Evolutionary conservation across 1,140 invertebrate species (phyloP).

Genomic region (Drosophila tropicalis): DNA sequence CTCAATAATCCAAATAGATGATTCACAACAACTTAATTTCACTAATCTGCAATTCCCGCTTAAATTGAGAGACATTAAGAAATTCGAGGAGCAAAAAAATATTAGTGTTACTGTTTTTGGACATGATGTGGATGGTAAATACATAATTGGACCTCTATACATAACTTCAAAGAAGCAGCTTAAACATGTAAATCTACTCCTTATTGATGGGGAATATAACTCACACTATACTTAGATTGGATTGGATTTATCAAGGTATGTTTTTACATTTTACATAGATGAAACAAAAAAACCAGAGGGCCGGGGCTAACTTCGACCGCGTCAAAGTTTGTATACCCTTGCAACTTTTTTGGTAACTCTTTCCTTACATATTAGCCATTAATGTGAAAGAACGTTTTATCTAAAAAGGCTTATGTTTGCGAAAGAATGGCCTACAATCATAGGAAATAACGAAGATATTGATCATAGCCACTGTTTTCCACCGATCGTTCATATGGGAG

Average conservation of each 20-base stretch:
- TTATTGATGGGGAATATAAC: not conserved
- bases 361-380: no score
- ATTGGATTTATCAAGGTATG: conserved; percentile 2
- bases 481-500: no score
- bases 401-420: no score
- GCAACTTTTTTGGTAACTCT: no score
- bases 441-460: no score
- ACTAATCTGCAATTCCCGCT: no score
- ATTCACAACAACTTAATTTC: not conserved
- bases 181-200: not conserved
- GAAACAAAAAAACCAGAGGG: not conserved
- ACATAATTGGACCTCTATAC: conserved; percentile 5
- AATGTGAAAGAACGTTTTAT: no score
- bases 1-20: not conserved
- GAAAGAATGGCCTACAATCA: no score
- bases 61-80: not conserved
- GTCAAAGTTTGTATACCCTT: no score
- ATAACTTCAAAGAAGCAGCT: not conserved
- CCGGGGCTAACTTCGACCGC: no score
- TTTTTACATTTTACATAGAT: not conserved
- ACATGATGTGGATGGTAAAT: not conserved
- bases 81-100: not conserved
- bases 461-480: no score
- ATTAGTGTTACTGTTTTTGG: not conserved
- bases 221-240: not conserved